These are phyloP conservation scores for Heliocidaris erythrogramma DNA, from an alignment of 35 echinoderm and acorn worm species.

Conservation along the genomic window DNA sequence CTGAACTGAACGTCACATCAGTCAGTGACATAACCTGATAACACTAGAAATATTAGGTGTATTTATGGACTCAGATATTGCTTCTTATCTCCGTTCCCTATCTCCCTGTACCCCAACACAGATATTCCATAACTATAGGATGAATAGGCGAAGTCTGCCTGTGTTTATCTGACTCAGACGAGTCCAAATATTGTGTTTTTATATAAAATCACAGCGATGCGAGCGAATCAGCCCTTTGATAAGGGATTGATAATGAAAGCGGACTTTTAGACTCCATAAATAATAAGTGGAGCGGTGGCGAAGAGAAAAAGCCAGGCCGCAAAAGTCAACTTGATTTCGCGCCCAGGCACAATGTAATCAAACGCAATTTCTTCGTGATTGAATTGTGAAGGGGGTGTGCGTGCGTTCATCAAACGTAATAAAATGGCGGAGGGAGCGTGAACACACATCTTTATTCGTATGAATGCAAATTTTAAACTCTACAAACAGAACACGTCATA, in stretches of 20 bases:
- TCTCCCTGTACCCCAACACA: background rate
- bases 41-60: background rate
- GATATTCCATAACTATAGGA: background rate
- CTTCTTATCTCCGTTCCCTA: background rate
- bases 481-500: no score
- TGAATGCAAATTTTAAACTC: no score
- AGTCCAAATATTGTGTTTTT: slow-evolving; percentile 1
- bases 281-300: background rate
- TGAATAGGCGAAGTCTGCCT: background rate
- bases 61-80: background rate
- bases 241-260: background rate
- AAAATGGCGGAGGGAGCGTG: no score
- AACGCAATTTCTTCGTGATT: background rate
- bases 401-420: background rate
- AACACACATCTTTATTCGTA: no score
- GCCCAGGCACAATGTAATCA: background rate
- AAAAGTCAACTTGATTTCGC: background rate
- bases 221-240: background rate
- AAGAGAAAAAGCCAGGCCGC: background rate
- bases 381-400: background rate
- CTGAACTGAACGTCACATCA: background rate
- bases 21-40: background rate
- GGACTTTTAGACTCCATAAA: slow-evolving; percentile 11
- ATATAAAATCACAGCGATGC: background rate
- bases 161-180: slow-evolving; percentile 8